A percentile compares a stretch with the other conserved stretches of the same genome.
Evolutionary conservation across 2,797 vertebrate genomes (phyloP).

Genomic region (Heliangelus exortis): DNA sequence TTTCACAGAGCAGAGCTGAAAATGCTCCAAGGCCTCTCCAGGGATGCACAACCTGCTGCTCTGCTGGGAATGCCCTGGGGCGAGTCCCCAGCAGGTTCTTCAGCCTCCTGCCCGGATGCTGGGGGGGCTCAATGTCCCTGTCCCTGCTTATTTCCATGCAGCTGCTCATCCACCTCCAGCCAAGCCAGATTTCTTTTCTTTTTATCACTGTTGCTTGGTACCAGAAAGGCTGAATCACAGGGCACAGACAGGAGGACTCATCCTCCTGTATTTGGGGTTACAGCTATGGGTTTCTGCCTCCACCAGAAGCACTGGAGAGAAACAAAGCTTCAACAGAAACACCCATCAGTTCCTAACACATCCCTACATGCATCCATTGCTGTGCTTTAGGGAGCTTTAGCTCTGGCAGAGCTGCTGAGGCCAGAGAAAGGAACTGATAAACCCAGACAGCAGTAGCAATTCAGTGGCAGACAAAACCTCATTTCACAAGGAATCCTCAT

Average conservation of each 20-base stretch:
- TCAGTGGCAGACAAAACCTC: constrained; percentile 31
- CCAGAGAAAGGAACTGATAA: neutral
- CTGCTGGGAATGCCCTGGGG: neutral
- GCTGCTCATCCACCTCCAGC: neutral
- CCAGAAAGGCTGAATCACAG: neutral
- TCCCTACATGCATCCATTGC: rapidly evolving
- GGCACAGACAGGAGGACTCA: neutral
- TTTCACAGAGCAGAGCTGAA: constrained; percentile 11
- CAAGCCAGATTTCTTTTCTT: neutral
- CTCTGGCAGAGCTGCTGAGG: rapidly evolving
- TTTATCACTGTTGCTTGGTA: neutral
- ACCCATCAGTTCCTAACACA: rapidly evolving
- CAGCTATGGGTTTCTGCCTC: neutral
- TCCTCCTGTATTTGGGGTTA: neutral
- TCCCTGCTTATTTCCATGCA: neutral
- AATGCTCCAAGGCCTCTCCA: neutral
- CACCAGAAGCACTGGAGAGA: neutral
- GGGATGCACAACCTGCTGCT: rapidly evolving
- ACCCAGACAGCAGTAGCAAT: neutral
- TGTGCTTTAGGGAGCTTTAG: neutral
- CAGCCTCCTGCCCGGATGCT: neutral
- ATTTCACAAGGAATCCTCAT: constrained; percentile 49
- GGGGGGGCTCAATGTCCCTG: rapidly evolving
- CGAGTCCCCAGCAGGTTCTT: neutral
- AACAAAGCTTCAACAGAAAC: neutral